A percentile compares a stretch with the other conserved stretches of the same genome.
These are phyloP conservation scores for Xiphorhynchus erythropygius DNA, from an alignment of 2,797 vertebrate genomes.

Conservation along the genomic window DNA sequence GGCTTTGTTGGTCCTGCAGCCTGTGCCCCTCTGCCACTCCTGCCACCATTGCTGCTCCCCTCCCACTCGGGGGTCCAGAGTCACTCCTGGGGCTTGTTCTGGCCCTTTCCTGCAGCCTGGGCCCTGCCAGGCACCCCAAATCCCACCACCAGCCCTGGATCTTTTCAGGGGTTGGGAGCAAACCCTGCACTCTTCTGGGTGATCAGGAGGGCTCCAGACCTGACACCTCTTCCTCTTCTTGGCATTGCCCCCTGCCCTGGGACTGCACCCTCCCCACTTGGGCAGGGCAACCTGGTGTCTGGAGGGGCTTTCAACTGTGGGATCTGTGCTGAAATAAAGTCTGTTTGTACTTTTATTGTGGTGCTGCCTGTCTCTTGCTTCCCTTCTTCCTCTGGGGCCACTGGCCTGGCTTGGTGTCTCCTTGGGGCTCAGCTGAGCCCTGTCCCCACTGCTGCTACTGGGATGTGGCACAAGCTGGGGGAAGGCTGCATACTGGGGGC, in stretches of 20 bases:
- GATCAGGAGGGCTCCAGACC: neutral
- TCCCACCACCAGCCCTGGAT: neutral
- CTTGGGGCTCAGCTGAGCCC: rapidly evolving
- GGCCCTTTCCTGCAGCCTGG: neutral
- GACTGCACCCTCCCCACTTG: neutral
- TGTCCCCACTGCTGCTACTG: neutral
- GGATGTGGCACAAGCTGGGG: too few relatives aligned
- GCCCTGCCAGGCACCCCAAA: neutral
- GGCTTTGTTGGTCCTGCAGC: neutral
- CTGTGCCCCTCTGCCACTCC: neutral
- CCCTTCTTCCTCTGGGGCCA: neutral
- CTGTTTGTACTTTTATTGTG: conserved; percentile 52
- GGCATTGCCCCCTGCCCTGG: neutral
- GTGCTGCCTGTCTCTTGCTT: neutral
- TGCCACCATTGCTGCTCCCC: neutral
- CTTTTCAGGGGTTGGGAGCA: neutral
- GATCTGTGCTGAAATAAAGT: conserved; percentile 50
- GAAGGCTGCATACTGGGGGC: rapidly evolving
- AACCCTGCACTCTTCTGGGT: neutral
- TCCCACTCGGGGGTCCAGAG: neutral
- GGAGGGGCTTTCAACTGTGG: neutral
- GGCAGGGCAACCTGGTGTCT: neutral
- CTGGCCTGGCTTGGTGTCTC: neutral
- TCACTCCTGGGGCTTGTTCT: neutral
- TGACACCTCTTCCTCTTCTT: neutral